phyloP scores from a whole-genome alignment of 2,888 invertebrate species.

The Oxytorus armatus region DNA sequence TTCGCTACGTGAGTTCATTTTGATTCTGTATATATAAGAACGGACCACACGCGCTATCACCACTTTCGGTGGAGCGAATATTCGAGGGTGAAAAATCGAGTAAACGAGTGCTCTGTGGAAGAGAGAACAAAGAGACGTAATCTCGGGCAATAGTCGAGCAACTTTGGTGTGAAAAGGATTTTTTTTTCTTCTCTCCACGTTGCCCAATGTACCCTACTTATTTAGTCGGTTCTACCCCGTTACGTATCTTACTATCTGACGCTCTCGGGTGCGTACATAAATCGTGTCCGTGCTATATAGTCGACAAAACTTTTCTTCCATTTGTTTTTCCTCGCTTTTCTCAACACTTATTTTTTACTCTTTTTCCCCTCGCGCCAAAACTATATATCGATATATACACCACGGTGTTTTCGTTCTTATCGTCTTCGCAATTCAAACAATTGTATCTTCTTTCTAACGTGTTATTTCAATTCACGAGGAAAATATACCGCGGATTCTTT shows the following conservation, averaged over 20 bases:
- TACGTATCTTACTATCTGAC: conserved; percentile 63
- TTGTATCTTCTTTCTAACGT: conserved; percentile 49
- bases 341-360: conserved; percentile 47
- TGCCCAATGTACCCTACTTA: conserved; percentile 38
- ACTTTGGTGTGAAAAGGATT: conserved; percentile 66
- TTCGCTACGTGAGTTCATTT: conserved; percentile 23
- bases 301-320: conserved; percentile 66
- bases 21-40: conserved; percentile 10
- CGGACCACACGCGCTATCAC: conserved; percentile 14
- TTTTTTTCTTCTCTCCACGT: conserved; percentile 59
- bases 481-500: conserved; percentile 22
- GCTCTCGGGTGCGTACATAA: conserved; percentile 63
- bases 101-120: conserved; percentile 24
- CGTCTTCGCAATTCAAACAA: conserved; percentile 56
- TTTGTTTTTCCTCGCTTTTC: conserved; percentile 59
- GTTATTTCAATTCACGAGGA: conserved; percentile 14
- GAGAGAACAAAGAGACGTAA: conserved; percentile 62
- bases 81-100: conserved; percentile 48
- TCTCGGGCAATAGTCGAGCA: conserved; percentile 67
- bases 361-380: conserved; percentile 22
- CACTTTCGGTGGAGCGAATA: conserved; percentile 36
- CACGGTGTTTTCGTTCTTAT: conserved; percentile 56
- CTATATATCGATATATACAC: conserved; percentile 35
- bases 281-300: conserved; percentile 63
- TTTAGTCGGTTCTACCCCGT: conserved; percentile 38